Conservation (phyloP, 2,113 vertebrate species). For the Gopherus evgoodei region DNA sequence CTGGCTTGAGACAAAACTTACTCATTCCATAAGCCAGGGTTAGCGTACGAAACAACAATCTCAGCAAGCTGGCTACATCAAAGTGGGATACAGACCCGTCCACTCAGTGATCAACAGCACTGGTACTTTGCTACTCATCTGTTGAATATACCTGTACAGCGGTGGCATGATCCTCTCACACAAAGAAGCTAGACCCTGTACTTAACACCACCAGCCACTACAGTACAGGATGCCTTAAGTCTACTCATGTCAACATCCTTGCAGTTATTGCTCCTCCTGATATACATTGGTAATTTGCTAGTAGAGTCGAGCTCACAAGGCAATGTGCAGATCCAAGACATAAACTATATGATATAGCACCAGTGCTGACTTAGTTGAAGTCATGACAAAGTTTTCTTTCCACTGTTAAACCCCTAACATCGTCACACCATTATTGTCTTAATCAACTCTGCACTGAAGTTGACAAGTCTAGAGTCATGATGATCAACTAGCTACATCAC, state of each 20-base stretch:
- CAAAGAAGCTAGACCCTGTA: neutral
- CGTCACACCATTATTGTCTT: neutral
- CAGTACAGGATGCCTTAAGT: neutral
- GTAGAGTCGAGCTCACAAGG: neutral
- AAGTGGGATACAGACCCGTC: neutral
- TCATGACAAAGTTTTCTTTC: neutral
- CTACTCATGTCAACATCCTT: neutral
- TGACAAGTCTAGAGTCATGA: neutral
- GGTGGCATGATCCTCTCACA: neutral
- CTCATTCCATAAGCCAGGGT: neutral
- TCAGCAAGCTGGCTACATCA: neutral
- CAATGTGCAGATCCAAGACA: neutral
- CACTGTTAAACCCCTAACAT: neutral
- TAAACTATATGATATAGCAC: neutral
- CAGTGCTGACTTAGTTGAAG: neutral
- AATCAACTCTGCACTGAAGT: neutral
- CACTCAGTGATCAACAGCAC: neutral
- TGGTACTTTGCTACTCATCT: neutral
- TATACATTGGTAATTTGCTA: neutral
- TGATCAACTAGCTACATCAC: neutral
- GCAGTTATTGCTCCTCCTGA: neutral
- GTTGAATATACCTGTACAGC: neutral
- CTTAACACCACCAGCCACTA: neutral
- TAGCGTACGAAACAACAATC: neutral
- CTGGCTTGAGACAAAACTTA: neutral